A percentile compares a stretch with the other conserved stretches of the same genome.
Conservation (phyloP, 2,888 invertebrate genomes). For the Gnatocerus cornutus region DNA sequence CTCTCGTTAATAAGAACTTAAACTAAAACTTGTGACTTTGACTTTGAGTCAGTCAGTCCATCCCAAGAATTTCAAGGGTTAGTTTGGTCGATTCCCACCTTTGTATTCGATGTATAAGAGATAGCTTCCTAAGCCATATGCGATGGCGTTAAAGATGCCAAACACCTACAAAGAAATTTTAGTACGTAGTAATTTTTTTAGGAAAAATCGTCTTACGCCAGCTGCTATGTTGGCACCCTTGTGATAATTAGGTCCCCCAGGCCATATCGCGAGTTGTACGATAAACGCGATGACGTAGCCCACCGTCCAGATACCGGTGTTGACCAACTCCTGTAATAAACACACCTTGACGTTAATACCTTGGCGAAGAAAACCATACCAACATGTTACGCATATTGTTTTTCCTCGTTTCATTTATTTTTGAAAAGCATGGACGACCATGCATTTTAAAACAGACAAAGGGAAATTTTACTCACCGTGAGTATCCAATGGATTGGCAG, state of each 20-base stretch:
- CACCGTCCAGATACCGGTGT: slow-evolving; percentile 80
- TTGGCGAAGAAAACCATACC: slow-evolving; percentile 3
- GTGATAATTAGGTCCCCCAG: slow-evolving; percentile 64
- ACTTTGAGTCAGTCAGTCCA: slow-evolving; percentile 36
- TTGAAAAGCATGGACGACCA: background rate
- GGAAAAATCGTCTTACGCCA: slow-evolving; percentile 74
- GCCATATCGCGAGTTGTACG: slow-evolving; percentile 81
- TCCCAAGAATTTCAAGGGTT: slow-evolving; percentile 44
- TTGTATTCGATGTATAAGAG: slow-evolving; percentile 84
- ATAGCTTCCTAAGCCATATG: slow-evolving; percentile 85
- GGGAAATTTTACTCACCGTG: slow-evolving; percentile 76
- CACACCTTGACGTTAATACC: slow-evolving; percentile 10
- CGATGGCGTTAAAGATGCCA: slow-evolving; percentile 86
- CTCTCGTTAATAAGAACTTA: slow-evolving; percentile 24
- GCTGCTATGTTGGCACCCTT: slow-evolving; percentile 81
- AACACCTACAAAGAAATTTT: slow-evolving; percentile 77
- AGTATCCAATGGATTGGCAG: slow-evolving; percentile 89
- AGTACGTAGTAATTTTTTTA: background rate
- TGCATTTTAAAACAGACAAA: no score
- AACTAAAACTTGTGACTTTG: slow-evolving; percentile 26
- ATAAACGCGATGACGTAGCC: slow-evolving; percentile 88
- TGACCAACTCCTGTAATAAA: slow-evolving; percentile 85
- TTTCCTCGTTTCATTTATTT: slow-evolving; percentile 12
- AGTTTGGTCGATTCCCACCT: slow-evolving; percentile 71
- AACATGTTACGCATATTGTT: slow-evolving; percentile 25